phyloP scores from a whole-genome alignment of 2,113 vertebrate species.

The Pycnonotus jocosus region DNA sequence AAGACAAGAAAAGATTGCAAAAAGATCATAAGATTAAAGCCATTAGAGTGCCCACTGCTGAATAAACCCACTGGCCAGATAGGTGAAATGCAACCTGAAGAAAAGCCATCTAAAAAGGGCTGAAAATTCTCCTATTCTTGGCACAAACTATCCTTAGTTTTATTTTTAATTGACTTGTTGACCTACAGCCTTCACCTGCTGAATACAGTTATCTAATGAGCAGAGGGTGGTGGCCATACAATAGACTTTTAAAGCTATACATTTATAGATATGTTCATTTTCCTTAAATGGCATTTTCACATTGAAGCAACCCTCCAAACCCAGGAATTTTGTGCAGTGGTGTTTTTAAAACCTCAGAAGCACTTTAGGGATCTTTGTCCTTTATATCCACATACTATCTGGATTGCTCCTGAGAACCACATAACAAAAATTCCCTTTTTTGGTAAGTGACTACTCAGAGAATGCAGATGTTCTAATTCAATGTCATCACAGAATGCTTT shows the following conservation, averaged over 20 bases:
- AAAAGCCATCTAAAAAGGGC: neutral
- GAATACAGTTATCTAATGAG: neutral
- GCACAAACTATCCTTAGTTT: neutral
- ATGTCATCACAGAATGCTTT: slow-evolving; percentile 64
- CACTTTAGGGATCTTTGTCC: neutral
- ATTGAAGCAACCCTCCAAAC: neutral
- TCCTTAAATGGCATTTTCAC: neutral
- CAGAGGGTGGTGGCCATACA: neutral
- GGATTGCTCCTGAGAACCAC: neutral
- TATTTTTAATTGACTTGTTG: neutral
- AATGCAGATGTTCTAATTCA: slow-evolving; percentile 64
- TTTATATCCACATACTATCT: neutral
- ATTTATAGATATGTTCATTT: neutral
- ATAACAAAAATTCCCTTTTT: slow-evolving; percentile 6
- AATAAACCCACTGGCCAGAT: neutral
- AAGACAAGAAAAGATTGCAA: neutral
- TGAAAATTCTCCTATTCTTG: neutral
- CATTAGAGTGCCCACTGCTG: neutral
- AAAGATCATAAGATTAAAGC: neutral
- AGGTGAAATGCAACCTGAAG: neutral
- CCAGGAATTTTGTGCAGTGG: neutral
- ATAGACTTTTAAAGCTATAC: neutral
- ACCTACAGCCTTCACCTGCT: neutral
- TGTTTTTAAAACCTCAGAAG: neutral
- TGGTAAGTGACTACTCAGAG: slow-evolving; percentile 30